phyloP scores from a whole-genome alignment of 2,888 invertebrate species.

The Drosophila prostipennis region DNA sequence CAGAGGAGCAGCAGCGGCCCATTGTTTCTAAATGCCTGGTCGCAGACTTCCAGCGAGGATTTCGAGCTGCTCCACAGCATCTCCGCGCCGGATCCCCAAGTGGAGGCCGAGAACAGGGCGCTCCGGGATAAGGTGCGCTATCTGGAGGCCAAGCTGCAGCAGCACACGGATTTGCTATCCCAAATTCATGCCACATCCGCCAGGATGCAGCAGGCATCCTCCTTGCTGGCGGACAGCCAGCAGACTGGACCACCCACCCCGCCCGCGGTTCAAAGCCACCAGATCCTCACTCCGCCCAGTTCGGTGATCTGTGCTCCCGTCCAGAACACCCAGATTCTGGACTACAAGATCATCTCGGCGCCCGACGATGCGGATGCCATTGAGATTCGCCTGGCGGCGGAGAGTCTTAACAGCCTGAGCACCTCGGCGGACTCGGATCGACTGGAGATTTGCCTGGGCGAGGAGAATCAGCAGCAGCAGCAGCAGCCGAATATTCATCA shows the following conservation, averaged over 20 bases:
- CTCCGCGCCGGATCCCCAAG: slow-evolving; percentile 29
- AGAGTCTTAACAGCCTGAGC: slow-evolving; percentile 68
- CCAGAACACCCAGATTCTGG: slow-evolving; percentile 52
- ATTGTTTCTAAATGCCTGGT: slow-evolving; percentile 74
- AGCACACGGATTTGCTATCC: slow-evolving; percentile 68
- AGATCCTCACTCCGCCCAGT: slow-evolving; percentile 57
- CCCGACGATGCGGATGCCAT: slow-evolving; percentile 70
- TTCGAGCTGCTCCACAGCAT: slow-evolving; percentile 54
- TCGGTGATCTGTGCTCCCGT: slow-evolving; percentile 55
- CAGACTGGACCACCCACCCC: slow-evolving; percentile 26
- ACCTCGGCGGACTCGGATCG: slow-evolving; percentile 76
- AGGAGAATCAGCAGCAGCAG: slow-evolving; percentile 48
- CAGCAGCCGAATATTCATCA: slow-evolving; percentile 8
- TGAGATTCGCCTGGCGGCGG: slow-evolving; percentile 76
- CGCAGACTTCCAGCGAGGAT: slow-evolving; percentile 73
- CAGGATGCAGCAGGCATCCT: slow-evolving; percentile 53
- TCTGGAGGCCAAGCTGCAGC: slow-evolving; percentile 70
- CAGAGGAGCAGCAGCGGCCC: slow-evolving; percentile 1
- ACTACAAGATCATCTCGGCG: slow-evolving; percentile 76
- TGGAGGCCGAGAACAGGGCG: slow-evolving; percentile 55
- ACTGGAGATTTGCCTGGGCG: slow-evolving; percentile 74
- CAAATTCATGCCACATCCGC: slow-evolving; percentile 71
- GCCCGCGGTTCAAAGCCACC: slow-evolving; percentile 30
- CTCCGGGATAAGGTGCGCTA: slow-evolving; percentile 68
- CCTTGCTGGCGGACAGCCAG: slow-evolving; percentile 4